Base-by-base conservation (phyloP, 2,113 vertebrate species). In the Pampusana beccarii region DNA sequence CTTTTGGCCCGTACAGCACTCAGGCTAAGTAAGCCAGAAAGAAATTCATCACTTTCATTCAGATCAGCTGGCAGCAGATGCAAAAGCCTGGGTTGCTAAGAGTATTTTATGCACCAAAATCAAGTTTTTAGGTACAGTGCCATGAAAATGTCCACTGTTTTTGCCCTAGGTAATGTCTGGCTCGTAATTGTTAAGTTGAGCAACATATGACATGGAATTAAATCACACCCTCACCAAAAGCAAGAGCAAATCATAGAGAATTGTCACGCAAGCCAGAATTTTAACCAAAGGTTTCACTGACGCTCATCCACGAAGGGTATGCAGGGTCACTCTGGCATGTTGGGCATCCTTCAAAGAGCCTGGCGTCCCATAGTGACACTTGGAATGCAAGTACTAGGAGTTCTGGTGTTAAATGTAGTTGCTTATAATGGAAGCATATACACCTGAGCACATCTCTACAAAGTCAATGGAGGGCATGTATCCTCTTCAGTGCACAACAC, bases 401-500 rank as follows among this genome's bases (percentile, higher is more conserved):
- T 13, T 64, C 6, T 48, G 40, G 12, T 87, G n/a, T 46, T 38
- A 61, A 61, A 78, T 24, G 10, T 16, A 25, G 33, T 29, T 46
- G 15, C 19, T 38, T 80, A 11, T n/a, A 72, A 31, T 29, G 16
- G 5, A 51, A 19, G 10, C 5, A 46, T 44, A 40, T 19, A 80
- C 17, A 56, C 11, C 21, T 72, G n/a, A 92, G 28, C 14, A 51
- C 9, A 14, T 2, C 1, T 62, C n/a, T 56, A 9, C 53, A 46
- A 70, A 58, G 44, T 42, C 7, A 3, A 5, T 13, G 1, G 2
- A 86, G 31, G 80, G 26, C 15, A 0, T 16, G 6, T 24, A 2
- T 16, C 25, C 15, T 72, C 29, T 42, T 65, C 28, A 44, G 31
- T 29, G 10, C 2, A 2, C 38, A 72, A 57, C 0, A n/a, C 10